phyloP scores from a whole-genome alignment of 2,888 invertebrate species.

The Morpho helenor region DNA sequence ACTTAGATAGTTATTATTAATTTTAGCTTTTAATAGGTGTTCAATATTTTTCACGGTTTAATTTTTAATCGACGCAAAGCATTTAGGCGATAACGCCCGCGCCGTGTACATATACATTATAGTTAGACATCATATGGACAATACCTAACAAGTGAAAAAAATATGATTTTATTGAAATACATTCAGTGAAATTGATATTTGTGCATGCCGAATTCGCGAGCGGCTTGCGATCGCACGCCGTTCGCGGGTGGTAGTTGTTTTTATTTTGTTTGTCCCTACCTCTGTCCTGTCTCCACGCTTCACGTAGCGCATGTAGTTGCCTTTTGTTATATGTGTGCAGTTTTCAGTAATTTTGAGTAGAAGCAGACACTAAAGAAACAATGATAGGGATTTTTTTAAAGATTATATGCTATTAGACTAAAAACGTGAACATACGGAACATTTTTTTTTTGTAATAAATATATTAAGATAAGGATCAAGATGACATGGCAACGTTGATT shows the following conservation, averaged over 20 bases:
- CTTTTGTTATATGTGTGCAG: constrained; percentile 33
- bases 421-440: no score
- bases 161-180: constrained; percentile 73
- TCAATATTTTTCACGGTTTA: constrained; percentile 64
- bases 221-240: constrained; percentile 27
- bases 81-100: constrained; percentile 42
- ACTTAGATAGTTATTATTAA: constrained; percentile 71
- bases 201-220: constrained; percentile 54
- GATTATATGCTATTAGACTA: no score
- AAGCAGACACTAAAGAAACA: background rate
- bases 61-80: constrained; percentile 52
- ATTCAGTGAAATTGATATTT: constrained; percentile 66
- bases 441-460: no score
- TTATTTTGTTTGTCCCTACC: constrained; percentile 52
- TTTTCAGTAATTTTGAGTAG: constrained; percentile 13
- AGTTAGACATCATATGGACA: constrained; percentile 76
- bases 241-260: constrained; percentile 28
- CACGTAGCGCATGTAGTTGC: constrained; percentile 54
- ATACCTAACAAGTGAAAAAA: constrained; percentile 77
- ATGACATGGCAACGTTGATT: no score
- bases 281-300: constrained; percentile 42
- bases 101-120: constrained; percentile 67
- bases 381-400: background rate
- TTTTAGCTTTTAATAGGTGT: constrained; percentile 77
- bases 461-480: no score